Percentiles rank a stretch among this genome's conserved stretches.
These are phyloP conservation scores for Meteorus sp. DNA, from an alignment of 1,140 invertebrate species.

Conservation along the genomic window DNA sequence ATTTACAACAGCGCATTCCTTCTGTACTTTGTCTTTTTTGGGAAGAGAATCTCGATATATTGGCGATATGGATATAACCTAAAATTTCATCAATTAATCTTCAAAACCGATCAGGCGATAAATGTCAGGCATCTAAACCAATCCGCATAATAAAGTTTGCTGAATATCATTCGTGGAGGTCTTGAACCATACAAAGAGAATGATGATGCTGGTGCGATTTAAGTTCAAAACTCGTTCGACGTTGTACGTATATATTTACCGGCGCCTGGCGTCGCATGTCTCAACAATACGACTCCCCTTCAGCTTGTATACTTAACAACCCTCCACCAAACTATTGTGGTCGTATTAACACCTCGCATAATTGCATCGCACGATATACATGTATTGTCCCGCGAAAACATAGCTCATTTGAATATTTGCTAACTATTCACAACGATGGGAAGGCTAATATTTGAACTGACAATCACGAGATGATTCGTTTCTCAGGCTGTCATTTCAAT, in stretches of 20 bases:
- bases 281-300: conserved; percentile 42
- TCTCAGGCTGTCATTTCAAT: conserved; percentile 49
- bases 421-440: conserved; percentile 44
- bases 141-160: too few relatives aligned
- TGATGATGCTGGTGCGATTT: neutral
- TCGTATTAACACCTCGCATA: conserved; percentile 57
- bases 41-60: too few relatives aligned
- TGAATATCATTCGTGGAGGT: too few relatives aligned
- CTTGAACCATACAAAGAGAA: too few relatives aligned
- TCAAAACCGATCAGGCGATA: too few relatives aligned
- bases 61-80: too few relatives aligned
- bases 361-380: conserved; percentile 43
- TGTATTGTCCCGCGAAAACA: conserved; percentile 44
- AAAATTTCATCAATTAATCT: too few relatives aligned
- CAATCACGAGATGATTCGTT: conserved; percentile 35
- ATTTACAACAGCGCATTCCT: too few relatives aligned
- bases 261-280: conserved; percentile 13
- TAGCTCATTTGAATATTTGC: conserved; percentile 55
- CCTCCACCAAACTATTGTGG: conserved; percentile 46
- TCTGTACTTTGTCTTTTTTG: too few relatives aligned
- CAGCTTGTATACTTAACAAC: conserved; percentile 43
- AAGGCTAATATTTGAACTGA: conserved; percentile 46
- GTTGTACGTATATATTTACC: neutral
- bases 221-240: neutral
- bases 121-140: too few relatives aligned